Percentiles rank a stretch among this genome's conserved stretches.
phyloP scores from a whole-genome alignment of 1,140 invertebrate species.

The Argopecten irradians region DNA sequence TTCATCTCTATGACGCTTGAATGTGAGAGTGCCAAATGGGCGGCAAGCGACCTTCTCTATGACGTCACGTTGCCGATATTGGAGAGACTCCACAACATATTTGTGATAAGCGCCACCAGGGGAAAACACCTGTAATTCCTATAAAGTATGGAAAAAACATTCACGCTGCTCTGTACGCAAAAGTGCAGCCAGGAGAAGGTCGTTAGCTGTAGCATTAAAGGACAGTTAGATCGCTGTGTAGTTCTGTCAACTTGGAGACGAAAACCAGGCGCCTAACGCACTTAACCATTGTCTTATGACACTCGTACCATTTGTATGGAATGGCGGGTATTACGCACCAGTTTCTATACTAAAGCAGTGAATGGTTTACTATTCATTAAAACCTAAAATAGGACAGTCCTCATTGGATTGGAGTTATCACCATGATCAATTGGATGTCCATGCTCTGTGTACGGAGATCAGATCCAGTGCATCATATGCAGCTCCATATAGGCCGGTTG shows the following conservation, averaged over 20 bases:
- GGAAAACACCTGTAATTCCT: background rate
- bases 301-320: too few species aligned
- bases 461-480: too few species aligned
- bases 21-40: conserved; percentile 20
- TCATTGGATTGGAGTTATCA: too few species aligned
- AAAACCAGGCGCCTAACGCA: too few species aligned
- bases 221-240: background rate
- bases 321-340: too few species aligned
- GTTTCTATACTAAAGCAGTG: too few species aligned
- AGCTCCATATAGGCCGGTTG: background rate
- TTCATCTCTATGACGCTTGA: conserved; percentile 9
- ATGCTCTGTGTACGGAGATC: too few species aligned
- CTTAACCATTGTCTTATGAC: too few species aligned
- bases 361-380: too few species aligned
- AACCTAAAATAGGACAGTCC: too few species aligned
- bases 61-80: conserved; percentile 12
- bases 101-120: background rate
- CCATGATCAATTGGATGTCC: too few species aligned
- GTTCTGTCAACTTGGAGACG: too few species aligned
- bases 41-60: background rate
- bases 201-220: background rate
- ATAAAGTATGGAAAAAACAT: background rate
- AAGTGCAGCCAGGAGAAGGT: background rate
- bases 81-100: background rate
- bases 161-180: background rate